Conservation (phyloP, 1,140 invertebrate genomes). For the Nomia melanderi region DNA sequence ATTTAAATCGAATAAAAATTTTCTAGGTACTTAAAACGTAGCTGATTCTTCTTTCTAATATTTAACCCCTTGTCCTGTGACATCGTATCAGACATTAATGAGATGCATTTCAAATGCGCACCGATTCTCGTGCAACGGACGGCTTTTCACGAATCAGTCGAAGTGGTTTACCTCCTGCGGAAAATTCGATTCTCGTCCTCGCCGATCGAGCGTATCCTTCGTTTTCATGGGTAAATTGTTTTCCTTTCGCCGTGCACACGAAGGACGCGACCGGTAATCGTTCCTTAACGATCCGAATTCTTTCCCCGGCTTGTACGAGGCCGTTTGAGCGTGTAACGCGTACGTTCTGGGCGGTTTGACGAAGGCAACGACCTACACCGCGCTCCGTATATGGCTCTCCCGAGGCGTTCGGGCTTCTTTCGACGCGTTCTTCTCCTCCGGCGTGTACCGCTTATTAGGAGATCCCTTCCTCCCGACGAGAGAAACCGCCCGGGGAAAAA, state of each 20-base stretch:
- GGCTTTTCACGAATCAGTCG: too few species aligned
- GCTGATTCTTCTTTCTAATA: too few species aligned
- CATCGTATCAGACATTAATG: too few species aligned
- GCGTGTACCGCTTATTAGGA: slow-evolving; percentile 18
- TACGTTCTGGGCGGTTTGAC: slow-evolving; percentile 5
- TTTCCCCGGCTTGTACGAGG: neutral
- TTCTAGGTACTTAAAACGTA: too few species aligned
- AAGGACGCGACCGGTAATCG: slow-evolving; percentile 6
- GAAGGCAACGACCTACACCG: slow-evolving; percentile 22
- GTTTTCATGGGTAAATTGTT: neutral
- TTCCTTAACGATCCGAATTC: slow-evolving; percentile 5
- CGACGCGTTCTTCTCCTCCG: slow-evolving; percentile 10
- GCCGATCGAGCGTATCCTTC: too few species aligned
- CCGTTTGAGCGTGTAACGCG: slow-evolving; percentile 15
- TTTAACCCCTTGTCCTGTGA: too few species aligned
- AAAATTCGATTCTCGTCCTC: too few species aligned
- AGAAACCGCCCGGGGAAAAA: neutral
- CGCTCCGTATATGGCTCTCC: slow-evolving; percentile 14
- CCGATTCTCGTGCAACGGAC: too few species aligned
- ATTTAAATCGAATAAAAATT: too few species aligned
- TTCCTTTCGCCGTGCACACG: neutral
- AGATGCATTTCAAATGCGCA: too few species aligned
- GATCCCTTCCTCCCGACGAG: neutral
- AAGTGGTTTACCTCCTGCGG: too few species aligned
- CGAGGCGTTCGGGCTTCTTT: neutral